Base-by-base conservation (phyloP, 2,797 vertebrate genomes). In the Enteromius unitaeniatus region DNA sequence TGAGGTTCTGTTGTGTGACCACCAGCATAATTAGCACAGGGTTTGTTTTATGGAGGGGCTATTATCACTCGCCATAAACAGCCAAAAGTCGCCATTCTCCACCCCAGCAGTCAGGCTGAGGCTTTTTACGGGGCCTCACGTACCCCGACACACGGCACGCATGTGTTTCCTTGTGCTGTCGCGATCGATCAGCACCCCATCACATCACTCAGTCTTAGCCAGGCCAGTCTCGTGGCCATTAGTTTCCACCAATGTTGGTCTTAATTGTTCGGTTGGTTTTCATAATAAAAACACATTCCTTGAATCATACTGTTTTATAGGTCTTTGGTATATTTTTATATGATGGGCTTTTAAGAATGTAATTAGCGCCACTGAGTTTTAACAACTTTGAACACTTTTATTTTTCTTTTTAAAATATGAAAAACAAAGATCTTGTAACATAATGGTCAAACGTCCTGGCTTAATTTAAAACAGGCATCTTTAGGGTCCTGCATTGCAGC, bases 61-160 rank as follows among this genome's bases (percentile, higher is more conserved):
- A 93, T 95, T 95, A 95, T 95, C 93, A 95, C 93, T 91, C 88
- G 86, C 92, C 90, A 93, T 95, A 94, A 95, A 95, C 93, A 93
- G 94, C 90, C 92, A 75, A 89, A 86, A 81, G 89, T 90, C 85
- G 79, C 86, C 90, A 85, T 84, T 88, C 86, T 93, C 85, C 90
- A 87, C 87, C 90, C 88, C 83, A 86, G 90, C 82, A 84, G 86
- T 85, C 89, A 90, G 92, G 90, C 90, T 90, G 86, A 86, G n/a
- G 87, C 65, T 84, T 88, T 94, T 95, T 94, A 94, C 87, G 80
- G 55, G 91, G 92, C 84, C 78, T 92, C 91, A 91, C 92, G 88
- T 94, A 93, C 84, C 88, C 88, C 62, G 85, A 92, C 93, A 95
- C 91, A 88, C 90, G 89, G 90, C 19, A 19, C 88, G 88, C 93